Conservation (phyloP, 2,797 vertebrate species). For the Astyanax mexicanus region DNA sequence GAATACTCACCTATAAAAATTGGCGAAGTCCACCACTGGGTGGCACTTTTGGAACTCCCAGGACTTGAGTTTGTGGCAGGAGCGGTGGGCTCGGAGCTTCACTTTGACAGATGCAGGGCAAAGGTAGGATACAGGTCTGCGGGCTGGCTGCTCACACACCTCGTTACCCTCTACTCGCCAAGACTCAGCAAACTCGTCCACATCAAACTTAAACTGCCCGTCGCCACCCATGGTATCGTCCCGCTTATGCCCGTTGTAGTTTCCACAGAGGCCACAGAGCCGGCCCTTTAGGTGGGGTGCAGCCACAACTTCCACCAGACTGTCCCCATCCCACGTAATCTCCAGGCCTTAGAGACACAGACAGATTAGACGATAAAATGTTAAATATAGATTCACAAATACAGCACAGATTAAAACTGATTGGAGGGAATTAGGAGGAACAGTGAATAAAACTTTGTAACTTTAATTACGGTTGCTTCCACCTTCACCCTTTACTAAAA, state of each 20-base stretch:
- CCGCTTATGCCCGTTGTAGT: conserved; percentile 96
- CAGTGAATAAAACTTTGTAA: too few species aligned
- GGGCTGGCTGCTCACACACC: conserved; percentile 83
- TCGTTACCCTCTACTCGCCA: conserved; percentile 95
- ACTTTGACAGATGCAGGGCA: conserved; percentile 91
- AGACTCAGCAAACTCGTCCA: conserved; percentile 95
- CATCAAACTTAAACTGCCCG: conserved; percentile 94
- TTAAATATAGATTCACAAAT: too few species aligned
- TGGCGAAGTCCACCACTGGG: conserved; percentile 87
- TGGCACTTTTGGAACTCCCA: conserved; percentile 97
- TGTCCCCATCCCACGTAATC: conserved; percentile 99
- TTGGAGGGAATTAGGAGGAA: too few species aligned
- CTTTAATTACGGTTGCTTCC: too few species aligned
- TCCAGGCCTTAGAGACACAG: conserved; percentile 83
- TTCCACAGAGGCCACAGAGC: conserved; percentile 96
- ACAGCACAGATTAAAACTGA: too few species aligned
- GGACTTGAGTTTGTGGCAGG: conserved; percentile 95
- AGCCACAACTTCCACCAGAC: conserved; percentile 96
- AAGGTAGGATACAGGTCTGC: conserved; percentile 84
- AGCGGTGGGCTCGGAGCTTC: conserved; percentile 92
- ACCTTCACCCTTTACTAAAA: too few species aligned
- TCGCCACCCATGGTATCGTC: conserved; percentile 95
- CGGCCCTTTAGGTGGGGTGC: conserved; percentile 90
- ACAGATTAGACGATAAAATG: too few species aligned
- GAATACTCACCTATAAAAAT: conserved; percentile 89